phyloP scores from a whole-genome alignment of 2,113 vertebrate species.

The Mustela lutreola region DNA sequence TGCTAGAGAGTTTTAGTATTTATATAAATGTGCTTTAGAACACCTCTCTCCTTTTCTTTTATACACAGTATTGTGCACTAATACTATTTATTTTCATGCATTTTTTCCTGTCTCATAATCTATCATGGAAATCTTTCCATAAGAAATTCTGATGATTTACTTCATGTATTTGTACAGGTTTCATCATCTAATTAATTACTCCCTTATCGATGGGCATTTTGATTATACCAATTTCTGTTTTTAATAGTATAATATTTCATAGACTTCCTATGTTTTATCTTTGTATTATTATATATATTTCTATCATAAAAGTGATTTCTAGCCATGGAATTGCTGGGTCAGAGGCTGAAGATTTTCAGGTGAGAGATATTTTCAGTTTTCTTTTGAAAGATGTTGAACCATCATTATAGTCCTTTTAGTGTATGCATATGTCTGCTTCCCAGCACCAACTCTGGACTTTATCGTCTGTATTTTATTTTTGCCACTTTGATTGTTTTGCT shows the following conservation, averaged over 20 bases:
- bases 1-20: constrained; percentile 15
- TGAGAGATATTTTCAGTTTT: constrained; percentile 7
- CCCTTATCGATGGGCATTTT: not conserved
- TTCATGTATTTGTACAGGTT: not conserved
- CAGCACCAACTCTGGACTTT: not conserved
- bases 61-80: not conserved
- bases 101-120: not conserved
- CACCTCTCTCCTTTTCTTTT: not conserved
- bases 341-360: constrained; percentile 10
- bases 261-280: constrained; percentile 9
- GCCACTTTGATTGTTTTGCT: not conserved
- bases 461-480: not conserved
- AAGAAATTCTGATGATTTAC: not conserved
- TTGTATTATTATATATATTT: not conserved
- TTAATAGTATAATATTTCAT: not conserved
- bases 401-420: not conserved
- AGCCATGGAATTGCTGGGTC: not conserved
- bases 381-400: not conserved
- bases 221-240: not conserved
- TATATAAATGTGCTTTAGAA: not conserved
- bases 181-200: constrained; percentile 31
- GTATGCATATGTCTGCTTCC: not conserved
- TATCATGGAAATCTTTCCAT: not conserved
- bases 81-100: not conserved
- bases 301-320: constrained; percentile 46